Evolutionary conservation across 2,888 invertebrate species (phyloP), one percentile per base, ranked within the genome.

Genomic region (Scrobipalpa costella): DNA sequence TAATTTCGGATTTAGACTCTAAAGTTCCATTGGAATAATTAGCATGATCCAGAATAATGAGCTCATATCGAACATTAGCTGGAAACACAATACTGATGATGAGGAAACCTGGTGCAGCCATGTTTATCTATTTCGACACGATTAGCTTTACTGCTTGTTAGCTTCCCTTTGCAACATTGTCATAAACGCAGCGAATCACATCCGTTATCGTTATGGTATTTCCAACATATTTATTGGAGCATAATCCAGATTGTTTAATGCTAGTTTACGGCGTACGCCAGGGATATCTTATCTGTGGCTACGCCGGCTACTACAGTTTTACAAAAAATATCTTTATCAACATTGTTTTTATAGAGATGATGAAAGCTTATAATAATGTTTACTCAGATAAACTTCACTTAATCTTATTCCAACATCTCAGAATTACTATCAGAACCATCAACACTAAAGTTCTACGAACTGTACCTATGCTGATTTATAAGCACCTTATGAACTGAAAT

Each of bases 241-340:
- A 65, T 82, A 81, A 83, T 81, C 80, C 79, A 52, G 61, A 52
- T 52, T 61, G 52, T 61, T 52, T 69, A 67, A 70, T 63, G 71
- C 67, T 80, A 80, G n/a, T 84, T 85, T 86, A 86, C 75, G 79
- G 76, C 78, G 63, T 70, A 73, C 75, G 73, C 70, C 73, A 65
- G 63, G 67, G 69, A 67, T 76, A 81, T 79, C 80, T 88, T 87
- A 88, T 87, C 86, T 72, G 19, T 66, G 70, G 77, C 77, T 77
- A 76, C 77, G 73, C 72, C 67, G 70, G 77, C 77, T 77, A 76
- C 77, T 73, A 72, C 71, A 69, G 66, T 71, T 69, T 74, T 77
- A 77, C 68, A 73, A 66, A 60, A 68, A 68, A 75, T 68, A 67
- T 67, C 71, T 73, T 79, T 78, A 75, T 76, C 74, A 74, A 70